Evolutionary conservation across 2,888 invertebrate genomes (phyloP).

Genomic region (Melangyna quadrimaculata): DNA sequence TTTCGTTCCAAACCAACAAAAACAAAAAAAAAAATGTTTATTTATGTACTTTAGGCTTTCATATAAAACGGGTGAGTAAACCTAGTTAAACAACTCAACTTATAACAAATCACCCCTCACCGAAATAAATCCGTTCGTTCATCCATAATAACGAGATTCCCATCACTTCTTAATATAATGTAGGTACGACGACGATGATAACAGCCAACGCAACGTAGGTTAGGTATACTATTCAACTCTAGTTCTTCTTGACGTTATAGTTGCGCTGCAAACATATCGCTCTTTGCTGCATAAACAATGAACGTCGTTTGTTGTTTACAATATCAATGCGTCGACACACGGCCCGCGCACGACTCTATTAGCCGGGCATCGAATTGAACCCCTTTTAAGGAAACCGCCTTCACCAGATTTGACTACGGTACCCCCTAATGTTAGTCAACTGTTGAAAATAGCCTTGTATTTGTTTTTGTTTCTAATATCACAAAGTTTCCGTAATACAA

Average conservation of each 20-base stretch:
- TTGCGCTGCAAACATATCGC: slow-evolving; percentile 54
- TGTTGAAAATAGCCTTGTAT: slow-evolving; percentile 58
- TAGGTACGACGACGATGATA: neutral
- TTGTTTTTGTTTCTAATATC: slow-evolving; percentile 70
- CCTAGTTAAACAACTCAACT: slow-evolving; percentile 70
- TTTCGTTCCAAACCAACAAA: neutral
- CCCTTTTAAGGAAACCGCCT: slow-evolving; percentile 50
- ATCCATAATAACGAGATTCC: slow-evolving; percentile 55
- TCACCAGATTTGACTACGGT: slow-evolving; percentile 35
- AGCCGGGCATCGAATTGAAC: slow-evolving; percentile 22
- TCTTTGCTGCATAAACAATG: slow-evolving; percentile 59
- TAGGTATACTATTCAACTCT: neutral
- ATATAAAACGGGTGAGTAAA: slow-evolving; percentile 72
- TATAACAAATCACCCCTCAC: slow-evolving; percentile 55
- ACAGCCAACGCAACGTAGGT: neutral
- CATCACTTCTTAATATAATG: slow-evolving; percentile 38
- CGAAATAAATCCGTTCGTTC: slow-evolving; percentile 40
- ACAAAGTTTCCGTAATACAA: slow-evolving; percentile 52
- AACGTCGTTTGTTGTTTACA: slow-evolving; percentile 65
- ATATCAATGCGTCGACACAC: slow-evolving; percentile 67
- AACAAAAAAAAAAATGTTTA: slow-evolving; percentile 45
- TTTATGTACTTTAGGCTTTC: slow-evolving; percentile 52
- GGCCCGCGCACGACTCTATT: slow-evolving; percentile 57
- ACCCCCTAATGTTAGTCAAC: slow-evolving; percentile 15
- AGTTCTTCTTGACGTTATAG: neutral